Evolutionary conservation across 2,113 vertebrate species (phyloP).

Genomic region (Numenius arquata): DNA sequence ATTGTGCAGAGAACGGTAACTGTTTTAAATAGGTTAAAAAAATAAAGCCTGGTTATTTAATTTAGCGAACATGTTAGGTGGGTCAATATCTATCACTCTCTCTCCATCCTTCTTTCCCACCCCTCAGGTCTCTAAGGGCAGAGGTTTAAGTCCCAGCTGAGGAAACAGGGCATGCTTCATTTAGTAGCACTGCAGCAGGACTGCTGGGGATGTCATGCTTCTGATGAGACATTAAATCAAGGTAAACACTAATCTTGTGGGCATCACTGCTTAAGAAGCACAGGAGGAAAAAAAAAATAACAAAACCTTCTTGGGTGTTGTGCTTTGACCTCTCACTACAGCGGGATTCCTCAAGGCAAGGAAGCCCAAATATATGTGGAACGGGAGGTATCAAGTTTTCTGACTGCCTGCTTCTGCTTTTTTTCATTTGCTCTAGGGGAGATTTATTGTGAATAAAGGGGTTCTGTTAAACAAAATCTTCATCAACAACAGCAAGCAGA

Average conservation of each 20-base stretch:
- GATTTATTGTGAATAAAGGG: neutral
- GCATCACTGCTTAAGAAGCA: slow-evolving; percentile 29
- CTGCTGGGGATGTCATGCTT: slow-evolving; percentile 55
- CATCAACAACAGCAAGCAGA: neutral
- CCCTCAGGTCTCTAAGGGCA: slow-evolving; percentile 57
- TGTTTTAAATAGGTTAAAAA: slow-evolving; percentile 49
- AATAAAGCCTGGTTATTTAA: slow-evolving; percentile 54
- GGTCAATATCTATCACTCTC: slow-evolving; percentile 59
- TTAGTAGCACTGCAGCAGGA: slow-evolving; percentile 53
- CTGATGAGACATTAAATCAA: slow-evolving; percentile 79
- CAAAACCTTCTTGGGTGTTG: neutral
- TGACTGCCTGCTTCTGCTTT: neutral
- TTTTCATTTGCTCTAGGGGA: neutral
- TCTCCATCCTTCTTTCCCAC: slow-evolving; percentile 26
- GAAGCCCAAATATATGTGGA: neutral
- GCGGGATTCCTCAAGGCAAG: neutral
- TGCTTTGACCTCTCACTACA: neutral
- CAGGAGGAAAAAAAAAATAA: slow-evolving; percentile 21
- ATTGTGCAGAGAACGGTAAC: neutral
- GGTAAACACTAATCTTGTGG: slow-evolving; percentile 66
- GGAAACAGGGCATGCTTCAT: slow-evolving; percentile 70
- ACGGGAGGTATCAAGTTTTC: neutral
- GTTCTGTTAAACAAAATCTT: neutral
- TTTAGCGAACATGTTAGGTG: slow-evolving; percentile 11
- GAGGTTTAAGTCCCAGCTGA: slow-evolving; percentile 69